Percentiles rank a stretch among this genome's conserved stretches.
phyloP scores from a whole-genome alignment of 2,888 invertebrate species.

The Adela reaumurella region DNA sequence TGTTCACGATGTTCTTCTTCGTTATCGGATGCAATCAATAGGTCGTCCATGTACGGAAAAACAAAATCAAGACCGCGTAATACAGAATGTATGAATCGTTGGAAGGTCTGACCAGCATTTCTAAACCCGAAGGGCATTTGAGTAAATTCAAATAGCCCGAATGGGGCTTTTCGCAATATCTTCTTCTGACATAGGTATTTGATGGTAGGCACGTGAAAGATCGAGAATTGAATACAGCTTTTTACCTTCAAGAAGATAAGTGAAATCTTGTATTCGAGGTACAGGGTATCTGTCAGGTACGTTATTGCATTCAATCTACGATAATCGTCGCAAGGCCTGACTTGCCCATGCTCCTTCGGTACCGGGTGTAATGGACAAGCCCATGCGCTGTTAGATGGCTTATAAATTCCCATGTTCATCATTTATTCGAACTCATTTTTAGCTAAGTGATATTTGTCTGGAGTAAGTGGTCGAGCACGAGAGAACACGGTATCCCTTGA shows the following conservation, averaged over 20 bases:
- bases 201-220: conserved; percentile 19
- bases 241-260: not conserved
- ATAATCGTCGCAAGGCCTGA: conserved; percentile 23
- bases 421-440: conserved; percentile 6
- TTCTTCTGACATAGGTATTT: conserved; percentile 21
- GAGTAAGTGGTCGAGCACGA: not conserved
- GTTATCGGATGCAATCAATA: conserved; percentile 15
- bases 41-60: conserved; percentile 20
- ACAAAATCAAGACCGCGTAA: conserved; percentile 7
- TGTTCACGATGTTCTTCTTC: conserved; percentile 8
- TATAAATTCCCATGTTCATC: conserved; percentile 18
- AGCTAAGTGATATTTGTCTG: not conserved
- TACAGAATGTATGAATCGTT: conserved; percentile 11
- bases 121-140: conserved; percentile 5
- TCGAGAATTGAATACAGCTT: conserved; percentile 7
- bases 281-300: conserved; percentile 7
- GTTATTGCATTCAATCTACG: conserved; percentile 20
- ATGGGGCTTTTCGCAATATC: conserved; percentile 22
- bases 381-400: conserved; percentile 12
- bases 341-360: conserved; percentile 1
- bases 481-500: too few relatives aligned
- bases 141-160: conserved; percentile 15
- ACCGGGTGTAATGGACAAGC: conserved; percentile 3
- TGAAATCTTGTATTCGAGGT: conserved; percentile 5
- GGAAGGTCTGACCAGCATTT: conserved; percentile 10